Percentiles rank a stretch among this genome's conserved stretches.
These are phyloP conservation scores for Drosophila cardini DNA, from an alignment of 1,140 invertebrate species.

Conservation along the genomic window DNA sequence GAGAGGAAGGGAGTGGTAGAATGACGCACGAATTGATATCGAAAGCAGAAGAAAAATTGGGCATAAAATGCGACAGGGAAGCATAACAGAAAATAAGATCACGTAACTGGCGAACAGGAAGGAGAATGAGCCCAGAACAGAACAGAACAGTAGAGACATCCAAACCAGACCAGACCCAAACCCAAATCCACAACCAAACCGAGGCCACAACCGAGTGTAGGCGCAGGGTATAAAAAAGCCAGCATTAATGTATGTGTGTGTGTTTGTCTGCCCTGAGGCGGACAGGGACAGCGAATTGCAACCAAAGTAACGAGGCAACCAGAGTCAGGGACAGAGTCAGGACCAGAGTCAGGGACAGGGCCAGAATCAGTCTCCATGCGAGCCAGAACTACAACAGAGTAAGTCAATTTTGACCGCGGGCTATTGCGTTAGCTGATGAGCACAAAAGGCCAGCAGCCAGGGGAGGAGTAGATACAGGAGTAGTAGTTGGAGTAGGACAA, in stretches of 20 bases:
- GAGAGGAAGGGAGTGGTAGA: conserved; percentile 32
- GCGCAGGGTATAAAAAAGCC: conserved; percentile 62
- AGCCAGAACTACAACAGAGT: conserved; percentile 34
- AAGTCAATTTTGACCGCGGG: conserved; percentile 78
- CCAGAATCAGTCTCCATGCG: conserved; percentile 20
- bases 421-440: conserved; percentile 81
- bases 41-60: conserved; percentile 70
- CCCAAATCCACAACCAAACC: conserved; percentile 13
- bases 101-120: conserved; percentile 68
- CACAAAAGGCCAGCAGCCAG: conserved; percentile 4
- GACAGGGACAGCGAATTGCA: conserved; percentile 46
- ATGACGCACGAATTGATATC: conserved; percentile 70
- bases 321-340: conserved; percentile 20
- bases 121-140: neutral
- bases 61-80: conserved; percentile 62
- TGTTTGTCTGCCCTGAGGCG: conserved; percentile 51
- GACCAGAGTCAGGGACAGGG: conserved; percentile 15
- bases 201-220: conserved; percentile 45
- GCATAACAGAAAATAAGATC: conserved; percentile 74
- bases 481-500: neutral
- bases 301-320: conserved; percentile 59
- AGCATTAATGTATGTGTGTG: conserved; percentile 12
- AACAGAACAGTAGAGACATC: too few relatives aligned
- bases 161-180: conserved; percentile 8
- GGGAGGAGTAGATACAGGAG: neutral